Base-by-base conservation (phyloP, 2,797 vertebrate genomes). In the Pristis pectinata region DNA sequence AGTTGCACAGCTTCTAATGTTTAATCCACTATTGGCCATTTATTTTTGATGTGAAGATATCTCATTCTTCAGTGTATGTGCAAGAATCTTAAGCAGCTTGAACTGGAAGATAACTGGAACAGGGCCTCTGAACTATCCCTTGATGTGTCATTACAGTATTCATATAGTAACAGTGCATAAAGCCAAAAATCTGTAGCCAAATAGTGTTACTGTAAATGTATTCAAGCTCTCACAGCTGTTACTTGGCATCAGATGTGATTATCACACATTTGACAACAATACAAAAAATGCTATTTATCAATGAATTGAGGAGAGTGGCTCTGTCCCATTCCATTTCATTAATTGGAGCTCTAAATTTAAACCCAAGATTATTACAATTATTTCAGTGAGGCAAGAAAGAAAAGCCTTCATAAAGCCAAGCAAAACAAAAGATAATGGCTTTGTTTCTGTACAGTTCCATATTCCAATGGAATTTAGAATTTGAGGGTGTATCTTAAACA, bases 161-260 rank as follows among this genome's bases (percentile, higher is more conserved):
- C 92, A 74, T 17, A 56, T n/a, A 53, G 92, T 94, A 76, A 94
- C 92, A 74, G 44, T 53, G 24, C 56, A 94, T 49, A 56, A 27
- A 37, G 91, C 37, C 89, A 93, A 93, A 94, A 76, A 34, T 93
- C 92, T 74, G 92, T 41, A 94, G 70, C 15, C 17, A 13, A 76
- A 34, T 44, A 76, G 49, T n/a, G 70, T 70, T 92, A 94, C 5
- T 49, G 41, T 53, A 94, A 74, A 94, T 94, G 41, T 53, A 74
- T 94, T 94, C 92, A 74, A 74, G 13, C 92, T 74, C 72, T 74
- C 92, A 74, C 70, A 76, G 92, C 70, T 94, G 92, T 70, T 24
- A 53, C 67, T 76, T 94, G 70, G 92, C 92, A 94, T 53, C 44
- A 1, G 41, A 72, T 74, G 72, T 74, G 44, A 70, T 70, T 37